phyloP scores from a whole-genome alignment of 2,113 vertebrate genomes.

The Percopsis transmontana region DNA sequence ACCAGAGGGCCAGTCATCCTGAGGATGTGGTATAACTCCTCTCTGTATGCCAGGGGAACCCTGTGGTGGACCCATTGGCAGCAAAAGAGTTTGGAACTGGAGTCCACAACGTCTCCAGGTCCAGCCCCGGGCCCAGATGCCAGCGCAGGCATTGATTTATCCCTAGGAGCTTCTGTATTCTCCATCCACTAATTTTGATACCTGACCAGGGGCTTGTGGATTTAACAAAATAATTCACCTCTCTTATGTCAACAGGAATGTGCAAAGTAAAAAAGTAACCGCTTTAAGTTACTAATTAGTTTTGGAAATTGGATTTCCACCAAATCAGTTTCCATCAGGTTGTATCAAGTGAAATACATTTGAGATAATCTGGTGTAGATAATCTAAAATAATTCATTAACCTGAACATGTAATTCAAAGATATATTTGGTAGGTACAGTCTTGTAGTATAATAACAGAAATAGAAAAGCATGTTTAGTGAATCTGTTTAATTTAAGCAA shows the following conservation, averaged over 20 bases:
- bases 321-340: not conserved
- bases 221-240: conserved; percentile 3
- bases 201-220: not conserved
- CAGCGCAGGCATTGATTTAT: not conserved
- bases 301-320: not conserved
- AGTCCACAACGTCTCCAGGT: conserved; percentile 37
- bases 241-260: not conserved
- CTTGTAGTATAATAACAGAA: not conserved
- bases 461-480: not conserved
- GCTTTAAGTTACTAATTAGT: conserved; percentile 64
- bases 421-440: not conserved
- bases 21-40: conserved; percentile 76
- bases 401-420: not conserved
- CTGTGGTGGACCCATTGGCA: conserved; percentile 55
- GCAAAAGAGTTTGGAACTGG: conserved; percentile 64
- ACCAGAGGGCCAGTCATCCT: conserved; percentile 77
- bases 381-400: too few species aligned
- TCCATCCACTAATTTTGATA: conserved; percentile 18
- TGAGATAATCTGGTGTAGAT: too few species aligned
- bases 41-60: conserved; percentile 62
- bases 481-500: conserved; percentile 20
- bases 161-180: not conserved
- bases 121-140: not conserved
- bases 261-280: conserved; percentile 44
- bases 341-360: not conserved